Conservation (phyloP, 1,140 invertebrate species). For the Drosophila arizonae region DNA sequence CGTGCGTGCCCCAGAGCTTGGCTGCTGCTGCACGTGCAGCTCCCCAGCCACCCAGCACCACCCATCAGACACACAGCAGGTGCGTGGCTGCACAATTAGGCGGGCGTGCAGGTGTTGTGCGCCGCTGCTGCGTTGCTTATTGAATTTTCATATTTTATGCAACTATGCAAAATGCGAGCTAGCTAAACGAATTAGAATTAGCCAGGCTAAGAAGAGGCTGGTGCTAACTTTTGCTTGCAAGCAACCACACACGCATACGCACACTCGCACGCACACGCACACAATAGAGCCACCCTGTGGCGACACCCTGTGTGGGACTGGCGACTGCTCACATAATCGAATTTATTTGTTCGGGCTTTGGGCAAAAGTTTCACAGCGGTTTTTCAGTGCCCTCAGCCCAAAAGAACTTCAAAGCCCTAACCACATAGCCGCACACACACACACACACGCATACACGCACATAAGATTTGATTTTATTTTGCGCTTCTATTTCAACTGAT, state of each 20-base stretch:
- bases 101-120: constrained; percentile 19
- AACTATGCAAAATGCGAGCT: constrained; percentile 69
- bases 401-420: constrained; percentile 71
- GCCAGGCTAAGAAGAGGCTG: constrained; percentile 43
- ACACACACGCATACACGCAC: constrained; percentile 8
- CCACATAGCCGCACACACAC: constrained; percentile 42
- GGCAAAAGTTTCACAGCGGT: constrained; percentile 67
- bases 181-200: constrained; percentile 77
- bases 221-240: constrained; percentile 8
- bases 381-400: constrained; percentile 50
- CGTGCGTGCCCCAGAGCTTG: constrained; percentile 55
- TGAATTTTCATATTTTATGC: constrained; percentile 77
- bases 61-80: constrained; percentile 41
- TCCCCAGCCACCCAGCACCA: too few species aligned
- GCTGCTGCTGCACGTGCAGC: constrained; percentile 55
- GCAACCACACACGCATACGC: constrained; percentile 13
- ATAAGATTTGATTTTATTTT: constrained; percentile 72
- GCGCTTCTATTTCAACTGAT: constrained; percentile 52
- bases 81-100: constrained; percentile 73
- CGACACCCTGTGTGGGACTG: constrained; percentile 27
- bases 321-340: constrained; percentile 65
- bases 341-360: constrained; percentile 73
- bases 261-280: background rate
- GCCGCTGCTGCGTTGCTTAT: constrained; percentile 57
- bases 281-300: constrained; percentile 51